Conservation (phyloP, 2,888 invertebrate species). For the Hirudinaria manillensis region DNA sequence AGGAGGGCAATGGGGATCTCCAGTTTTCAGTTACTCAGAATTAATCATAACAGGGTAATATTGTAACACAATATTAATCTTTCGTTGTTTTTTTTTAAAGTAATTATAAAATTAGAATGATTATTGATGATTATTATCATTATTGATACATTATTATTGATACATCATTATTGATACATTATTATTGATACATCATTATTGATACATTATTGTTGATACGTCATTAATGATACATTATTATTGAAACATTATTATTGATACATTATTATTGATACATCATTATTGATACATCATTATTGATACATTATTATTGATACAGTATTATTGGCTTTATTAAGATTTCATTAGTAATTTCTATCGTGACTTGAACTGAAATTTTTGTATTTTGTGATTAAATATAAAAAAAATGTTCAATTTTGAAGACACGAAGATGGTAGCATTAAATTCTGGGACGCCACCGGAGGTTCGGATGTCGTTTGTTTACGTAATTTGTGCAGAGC, state of each 20-base stretch:
- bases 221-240: too few relatives aligned
- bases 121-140: background rate
- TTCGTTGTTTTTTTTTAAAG: background rate
- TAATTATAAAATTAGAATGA: background rate
- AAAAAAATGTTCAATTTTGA: background rate
- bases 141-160: too few relatives aligned
- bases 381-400: too few relatives aligned
- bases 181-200: too few relatives aligned
- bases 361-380: background rate
- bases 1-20: constrained; percentile 23
- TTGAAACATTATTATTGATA: too few relatives aligned
- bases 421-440: constrained; percentile 22
- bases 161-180: too few relatives aligned
- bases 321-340: background rate
- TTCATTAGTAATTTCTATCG: background rate
- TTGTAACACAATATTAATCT: background rate
- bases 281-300: too few relatives aligned
- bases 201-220: too few relatives aligned
- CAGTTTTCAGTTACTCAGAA: constrained; percentile 19
- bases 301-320: too few relatives aligned
- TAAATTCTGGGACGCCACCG: constrained; percentile 25
- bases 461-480: too few relatives aligned
- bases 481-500: too few relatives aligned
- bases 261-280: too few relatives aligned
- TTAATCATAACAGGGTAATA: constrained; percentile 18